Conservation (phyloP, 2,797 vertebrate genomes). For the Acrossocheilus fasciatus region DNA sequence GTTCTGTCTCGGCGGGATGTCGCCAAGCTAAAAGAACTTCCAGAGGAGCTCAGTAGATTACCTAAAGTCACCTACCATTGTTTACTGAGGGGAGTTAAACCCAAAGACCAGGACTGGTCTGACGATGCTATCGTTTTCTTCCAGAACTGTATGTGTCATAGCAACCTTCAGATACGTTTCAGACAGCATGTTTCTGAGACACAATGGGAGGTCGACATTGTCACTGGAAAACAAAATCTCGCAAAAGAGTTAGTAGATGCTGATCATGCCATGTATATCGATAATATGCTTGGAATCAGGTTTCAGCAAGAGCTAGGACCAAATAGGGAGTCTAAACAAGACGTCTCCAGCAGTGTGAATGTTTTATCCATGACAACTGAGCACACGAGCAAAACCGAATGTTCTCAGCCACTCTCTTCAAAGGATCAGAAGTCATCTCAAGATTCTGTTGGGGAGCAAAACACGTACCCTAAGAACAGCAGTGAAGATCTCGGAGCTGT, state of each 20-base stretch:
- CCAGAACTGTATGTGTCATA: conserved; percentile 77
- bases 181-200: conserved; percentile 72
- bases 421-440: not conserved
- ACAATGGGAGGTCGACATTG: conserved; percentile 82
- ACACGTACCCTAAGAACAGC: conserved; percentile 3
- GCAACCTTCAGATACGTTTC: conserved; percentile 79
- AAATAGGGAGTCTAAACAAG: not conserved
- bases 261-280: conserved; percentile 71
- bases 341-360: not conserved
- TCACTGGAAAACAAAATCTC: conserved; percentile 71
- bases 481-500: conserved; percentile 22
- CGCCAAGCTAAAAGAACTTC: conserved; percentile 78
- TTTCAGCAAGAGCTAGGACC: conserved; percentile 57
- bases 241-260: conserved; percentile 77
- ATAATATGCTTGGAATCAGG: conserved; percentile 69
- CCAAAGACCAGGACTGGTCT: conserved; percentile 79
- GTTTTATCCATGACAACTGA: not conserved
- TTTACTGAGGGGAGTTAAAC: conserved; percentile 76
- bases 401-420: not conserved
- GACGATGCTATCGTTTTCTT: conserved; percentile 80
- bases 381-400: not conserved
- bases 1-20: conserved; percentile 69
- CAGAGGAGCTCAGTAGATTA: conserved; percentile 72
- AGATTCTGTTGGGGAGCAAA: not conserved
- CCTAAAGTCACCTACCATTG: conserved; percentile 83